A percentile compares a stretch with the other conserved stretches of the same genome.
Evolutionary conservation across 1,140 invertebrate genomes (phyloP).

Genomic region (Pentalonia nigronervosa): DNA sequence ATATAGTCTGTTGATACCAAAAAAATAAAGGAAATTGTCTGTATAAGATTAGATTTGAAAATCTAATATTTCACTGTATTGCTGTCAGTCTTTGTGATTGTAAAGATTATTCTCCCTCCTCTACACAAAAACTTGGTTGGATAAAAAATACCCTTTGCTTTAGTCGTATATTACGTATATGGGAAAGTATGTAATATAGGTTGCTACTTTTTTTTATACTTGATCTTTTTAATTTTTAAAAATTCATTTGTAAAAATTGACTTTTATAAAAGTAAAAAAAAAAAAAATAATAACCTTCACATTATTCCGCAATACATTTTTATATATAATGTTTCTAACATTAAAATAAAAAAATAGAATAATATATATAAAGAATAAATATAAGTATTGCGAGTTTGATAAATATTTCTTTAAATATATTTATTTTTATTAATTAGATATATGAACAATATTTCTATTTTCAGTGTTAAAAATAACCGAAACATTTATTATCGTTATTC

Average conservation of each 20-base stretch:
- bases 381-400: no score
- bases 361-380: neutral
- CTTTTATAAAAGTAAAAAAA: neutral
- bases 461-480: neutral
- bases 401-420: neutral
- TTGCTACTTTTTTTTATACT: neutral
- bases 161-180: neutral
- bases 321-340: neutral
- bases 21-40: constrained; percentile 17
- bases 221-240: neutral
- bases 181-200: neutral
- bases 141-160: neutral
- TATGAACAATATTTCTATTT: neutral
- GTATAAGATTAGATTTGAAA: constrained; percentile 18
- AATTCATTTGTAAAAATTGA: neutral
- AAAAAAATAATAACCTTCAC: neutral
- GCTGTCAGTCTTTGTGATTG: neutral
- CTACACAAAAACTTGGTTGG: neutral
- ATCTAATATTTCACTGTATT: constrained; percentile 31
- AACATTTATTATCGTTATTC: neutral
- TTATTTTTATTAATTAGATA: neutral
- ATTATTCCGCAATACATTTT: neutral
- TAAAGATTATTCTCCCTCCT: neutral
- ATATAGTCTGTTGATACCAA: neutral
- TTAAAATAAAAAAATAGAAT: neutral